Percentiles rank a stretch among this genome's conserved stretches.
Conservation (phyloP, 2,113 vertebrate species). For the Phyllostomus discolor region DNA sequence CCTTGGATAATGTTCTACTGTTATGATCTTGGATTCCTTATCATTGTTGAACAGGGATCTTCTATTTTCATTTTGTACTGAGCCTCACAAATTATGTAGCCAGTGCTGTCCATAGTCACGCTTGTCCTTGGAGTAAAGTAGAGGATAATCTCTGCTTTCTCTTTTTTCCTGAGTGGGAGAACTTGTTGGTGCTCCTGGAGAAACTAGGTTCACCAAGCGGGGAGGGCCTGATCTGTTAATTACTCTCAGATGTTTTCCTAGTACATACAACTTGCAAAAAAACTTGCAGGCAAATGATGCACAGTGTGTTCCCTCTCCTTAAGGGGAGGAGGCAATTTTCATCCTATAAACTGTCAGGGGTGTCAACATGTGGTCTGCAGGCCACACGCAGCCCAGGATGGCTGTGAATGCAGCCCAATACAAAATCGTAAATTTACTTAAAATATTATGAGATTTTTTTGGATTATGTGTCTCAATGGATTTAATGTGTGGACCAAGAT, state of each 20-base stretch:
- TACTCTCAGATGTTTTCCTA: neutral
- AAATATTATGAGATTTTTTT: too few relatives aligned
- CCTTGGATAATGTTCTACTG: neutral
- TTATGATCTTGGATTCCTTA: neutral
- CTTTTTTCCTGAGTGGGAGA: neutral
- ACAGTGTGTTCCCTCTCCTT: neutral
- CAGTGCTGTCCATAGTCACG: neutral
- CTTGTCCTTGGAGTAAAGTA: neutral
- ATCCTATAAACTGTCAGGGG: neutral
- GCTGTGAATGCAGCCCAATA: too few relatives aligned
- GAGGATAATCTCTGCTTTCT: neutral
- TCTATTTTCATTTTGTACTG: neutral
- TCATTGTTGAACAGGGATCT: neutral
- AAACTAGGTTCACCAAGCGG: too few relatives aligned
- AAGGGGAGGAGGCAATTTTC: neutral
- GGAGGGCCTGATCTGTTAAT: rapidly evolving
- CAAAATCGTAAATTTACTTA: too few relatives aligned
- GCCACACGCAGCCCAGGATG: too few relatives aligned
- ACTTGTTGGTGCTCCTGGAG: neutral
- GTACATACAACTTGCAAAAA: neutral
- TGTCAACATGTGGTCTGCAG: too few relatives aligned
- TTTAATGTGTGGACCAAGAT: too few relatives aligned
- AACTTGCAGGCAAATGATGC: neutral
- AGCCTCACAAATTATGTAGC: neutral
- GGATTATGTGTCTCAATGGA: too few relatives aligned